A percentile compares a stretch with the other conserved stretches of the same genome.
phyloP scores from a whole-genome alignment of 2,113 vertebrate species.

The Tyto alba region DNA sequence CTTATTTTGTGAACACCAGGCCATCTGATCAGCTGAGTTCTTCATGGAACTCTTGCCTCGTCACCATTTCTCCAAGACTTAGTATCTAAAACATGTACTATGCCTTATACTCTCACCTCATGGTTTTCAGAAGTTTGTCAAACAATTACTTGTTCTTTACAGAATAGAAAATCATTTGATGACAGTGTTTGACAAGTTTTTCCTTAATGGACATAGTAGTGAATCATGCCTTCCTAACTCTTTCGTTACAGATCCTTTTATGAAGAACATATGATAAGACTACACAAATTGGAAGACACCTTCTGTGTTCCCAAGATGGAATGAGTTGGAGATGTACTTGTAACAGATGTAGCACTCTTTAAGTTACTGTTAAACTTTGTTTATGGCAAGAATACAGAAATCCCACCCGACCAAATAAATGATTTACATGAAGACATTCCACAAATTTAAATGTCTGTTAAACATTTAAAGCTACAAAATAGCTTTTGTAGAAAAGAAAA shows the following conservation, averaged over 20 bases:
- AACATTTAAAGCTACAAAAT: neutral
- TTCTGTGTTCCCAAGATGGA: neutral
- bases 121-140: neutral
- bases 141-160: neutral
- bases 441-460: neutral
- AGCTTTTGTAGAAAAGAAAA: neutral
- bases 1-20: neutral
- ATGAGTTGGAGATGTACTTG: neutral
- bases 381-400: neutral
- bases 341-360: neutral
- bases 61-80: neutral
- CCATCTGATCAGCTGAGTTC: accelerated
- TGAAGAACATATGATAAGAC: neutral
- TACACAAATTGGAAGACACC: neutral
- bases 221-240: neutral
- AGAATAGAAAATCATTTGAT: neutral
- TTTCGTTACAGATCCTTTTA: neutral
- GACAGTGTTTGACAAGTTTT: neutral
- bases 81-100: neutral
- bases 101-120: neutral
- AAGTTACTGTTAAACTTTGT: neutral
- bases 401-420: neutral
- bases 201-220: neutral
- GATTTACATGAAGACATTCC: neutral
- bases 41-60: neutral